These are phyloP conservation scores for Archips xylosteana DNA, from an alignment of 2,888 invertebrate genomes.

Conservation along the genomic window DNA sequence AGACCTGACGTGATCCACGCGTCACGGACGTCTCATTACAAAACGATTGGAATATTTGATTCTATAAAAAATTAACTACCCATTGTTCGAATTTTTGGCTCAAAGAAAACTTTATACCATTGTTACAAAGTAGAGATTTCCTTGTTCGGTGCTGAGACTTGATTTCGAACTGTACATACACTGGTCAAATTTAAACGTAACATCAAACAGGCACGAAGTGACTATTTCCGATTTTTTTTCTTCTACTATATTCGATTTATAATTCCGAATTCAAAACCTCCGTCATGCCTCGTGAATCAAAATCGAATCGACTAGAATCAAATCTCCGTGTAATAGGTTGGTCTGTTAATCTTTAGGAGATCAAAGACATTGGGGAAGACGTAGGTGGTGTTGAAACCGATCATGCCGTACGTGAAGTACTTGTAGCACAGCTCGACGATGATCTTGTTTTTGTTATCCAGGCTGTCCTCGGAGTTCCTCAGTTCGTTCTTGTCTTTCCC, in stretches of 20 bases:
- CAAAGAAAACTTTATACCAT: neutral
- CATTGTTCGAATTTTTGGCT: neutral
- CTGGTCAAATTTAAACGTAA: neutral
- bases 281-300: constrained; percentile 15
- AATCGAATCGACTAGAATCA: constrained; percentile 65
- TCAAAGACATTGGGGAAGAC: constrained; percentile 92
- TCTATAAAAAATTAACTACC: constrained; percentile 5
- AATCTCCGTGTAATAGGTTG: constrained; percentile 94
- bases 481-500: constrained; percentile 88
- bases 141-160: neutral
- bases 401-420: constrained; percentile 91
- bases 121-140: constrained; percentile 9
- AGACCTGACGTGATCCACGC: neutral
- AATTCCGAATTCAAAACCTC: neutral
- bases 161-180: neutral
- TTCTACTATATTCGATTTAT: neutral
- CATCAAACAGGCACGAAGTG: constrained; percentile 1
- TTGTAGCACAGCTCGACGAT: constrained; percentile 93
- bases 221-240: neutral
- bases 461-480: constrained; percentile 87
- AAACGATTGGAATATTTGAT: constrained; percentile 9
- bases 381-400: constrained; percentile 92
- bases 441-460: constrained; percentile 89
- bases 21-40: constrained; percentile 1
- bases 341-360: constrained; percentile 91